Base-by-base conservation (phyloP, 2,888 invertebrate genomes). In the Synergus japonicus region DNA sequence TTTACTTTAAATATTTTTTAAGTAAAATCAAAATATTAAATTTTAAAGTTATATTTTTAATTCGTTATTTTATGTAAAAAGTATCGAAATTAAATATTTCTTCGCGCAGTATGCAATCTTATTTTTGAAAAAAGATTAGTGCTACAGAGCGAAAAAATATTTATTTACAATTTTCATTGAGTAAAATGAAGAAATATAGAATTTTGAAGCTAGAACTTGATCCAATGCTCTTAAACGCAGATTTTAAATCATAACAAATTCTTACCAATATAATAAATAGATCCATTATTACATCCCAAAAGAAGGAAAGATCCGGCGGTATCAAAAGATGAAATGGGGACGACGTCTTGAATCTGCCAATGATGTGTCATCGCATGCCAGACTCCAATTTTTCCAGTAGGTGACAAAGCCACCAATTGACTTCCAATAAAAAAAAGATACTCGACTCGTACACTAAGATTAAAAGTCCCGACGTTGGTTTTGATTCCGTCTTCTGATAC, bases 341-440 rank as follows among this genome's bases (percentile, higher is more conserved):
- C 97, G 15, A 99, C 97, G 92, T 99, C 98, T 91, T 98, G 98
- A 64, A 98, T 96, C 93, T 99, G 99, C 98, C 99, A 99, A 92
- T 99, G 98, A 89, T 98, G 98, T 0, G 98, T 98, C 96, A 98
- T 98, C 0, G 98, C 97, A 92, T 99, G 99, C 99, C 99, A 99
- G n/a, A 99, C 99, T 1, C 99, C 99, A 37, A 99, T 97, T 93
- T 98, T 98, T 7, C 98, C 98, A 9, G 96, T 95, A 2, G 96
- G 96, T 65, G 98, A 98, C 43, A 99, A 93, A 0, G 99, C 99
- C n/a, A 99, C 99, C 85, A 99, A 93, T 91, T 99, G 99, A 85
- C 97, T 98, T 0, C 99, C 99, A 90, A 99, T 99, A 92, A 99
- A 99, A 91, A 99, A 97, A 78, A 99, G 94, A 92, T 98, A 97